Percentiles rank a stretch among this genome's conserved stretches.
Evolutionary conservation across 2,888 invertebrate genomes (phyloP).

Genomic region (Meiosimyza platycephala): DNA sequence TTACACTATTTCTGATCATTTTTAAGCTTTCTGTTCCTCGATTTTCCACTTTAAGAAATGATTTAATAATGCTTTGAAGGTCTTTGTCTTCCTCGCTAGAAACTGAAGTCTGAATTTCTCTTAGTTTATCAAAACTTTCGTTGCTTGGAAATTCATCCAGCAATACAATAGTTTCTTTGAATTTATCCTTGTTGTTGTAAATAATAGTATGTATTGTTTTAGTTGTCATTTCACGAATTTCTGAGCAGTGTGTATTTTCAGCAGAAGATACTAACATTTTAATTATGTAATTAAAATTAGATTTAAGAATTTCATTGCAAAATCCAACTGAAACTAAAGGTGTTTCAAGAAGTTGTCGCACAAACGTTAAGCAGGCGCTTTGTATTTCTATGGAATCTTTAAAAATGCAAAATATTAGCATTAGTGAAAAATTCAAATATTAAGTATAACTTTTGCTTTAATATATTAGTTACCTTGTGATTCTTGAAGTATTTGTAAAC

Average conservation of each 20-base stretch:
- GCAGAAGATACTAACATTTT: constrained; percentile 49
- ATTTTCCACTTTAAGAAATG: constrained; percentile 49
- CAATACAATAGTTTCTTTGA: constrained; percentile 46
- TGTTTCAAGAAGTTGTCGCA: constrained; percentile 47
- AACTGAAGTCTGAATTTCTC: constrained; percentile 37
- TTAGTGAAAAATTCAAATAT: not conserved
- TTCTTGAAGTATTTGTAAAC: constrained; percentile 44
- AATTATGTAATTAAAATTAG: constrained; percentile 51
- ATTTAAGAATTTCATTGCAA: constrained; percentile 38
- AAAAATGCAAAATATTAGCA: constrained; percentile 14
- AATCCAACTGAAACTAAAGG: constrained; percentile 34
- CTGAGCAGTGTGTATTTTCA: constrained; percentile 35
- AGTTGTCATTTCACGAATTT: constrained; percentile 44
- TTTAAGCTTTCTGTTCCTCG: constrained; percentile 48
- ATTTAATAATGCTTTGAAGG: constrained; percentile 35
- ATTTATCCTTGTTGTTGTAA: constrained; percentile 40
- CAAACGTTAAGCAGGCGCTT: constrained; percentile 46
- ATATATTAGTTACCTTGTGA: constrained; percentile 19
- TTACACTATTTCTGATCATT: constrained; percentile 52
- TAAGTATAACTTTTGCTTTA: too few species aligned
- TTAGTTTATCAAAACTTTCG: constrained; percentile 46
- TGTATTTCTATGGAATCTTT: constrained; percentile 47
- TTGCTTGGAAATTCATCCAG: constrained; percentile 51
- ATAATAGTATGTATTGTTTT: constrained; percentile 48
- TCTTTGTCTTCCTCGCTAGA: constrained; percentile 34